Evolutionary conservation across 2,113 vertebrate species (phyloP).

Genomic region (Pycnonotus jocosus): DNA sequence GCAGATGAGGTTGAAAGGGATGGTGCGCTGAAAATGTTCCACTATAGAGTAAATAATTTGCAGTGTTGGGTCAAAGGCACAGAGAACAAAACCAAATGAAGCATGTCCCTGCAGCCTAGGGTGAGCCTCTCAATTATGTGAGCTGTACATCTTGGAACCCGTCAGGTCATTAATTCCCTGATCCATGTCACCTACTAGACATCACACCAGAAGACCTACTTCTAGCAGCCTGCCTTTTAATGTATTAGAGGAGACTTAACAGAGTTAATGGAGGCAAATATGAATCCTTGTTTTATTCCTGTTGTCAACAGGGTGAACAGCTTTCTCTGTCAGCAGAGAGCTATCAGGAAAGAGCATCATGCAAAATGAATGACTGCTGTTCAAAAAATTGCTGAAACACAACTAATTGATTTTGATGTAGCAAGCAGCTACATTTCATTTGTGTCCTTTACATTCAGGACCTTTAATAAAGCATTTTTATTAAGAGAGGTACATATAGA

Average conservation of each 20-base stretch:
- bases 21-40: background rate
- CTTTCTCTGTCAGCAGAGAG: conserved; percentile 5
- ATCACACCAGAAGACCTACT: background rate
- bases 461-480: conserved; percentile 7
- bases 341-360: background rate
- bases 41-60: background rate
- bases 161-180: background rate
- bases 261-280: conserved; percentile 4
- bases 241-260: background rate
- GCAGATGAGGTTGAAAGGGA: background rate
- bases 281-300: background rate
- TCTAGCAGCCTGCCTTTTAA: background rate
- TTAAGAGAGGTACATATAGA: background rate
- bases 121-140: background rate
- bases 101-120: background rate
- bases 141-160: background rate
- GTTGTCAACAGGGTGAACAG: background rate
- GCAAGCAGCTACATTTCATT: background rate
- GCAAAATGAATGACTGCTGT: conserved; percentile 11
- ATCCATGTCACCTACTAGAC: background rate
- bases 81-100: background rate
- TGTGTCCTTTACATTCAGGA: background rate
- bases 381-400: conserved; percentile 4
- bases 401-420: conserved; percentile 27
- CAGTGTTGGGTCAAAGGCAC: background rate